Base-by-base conservation (phyloP, 2,797 vertebrate genomes). In the Paguma larvata region DNA sequence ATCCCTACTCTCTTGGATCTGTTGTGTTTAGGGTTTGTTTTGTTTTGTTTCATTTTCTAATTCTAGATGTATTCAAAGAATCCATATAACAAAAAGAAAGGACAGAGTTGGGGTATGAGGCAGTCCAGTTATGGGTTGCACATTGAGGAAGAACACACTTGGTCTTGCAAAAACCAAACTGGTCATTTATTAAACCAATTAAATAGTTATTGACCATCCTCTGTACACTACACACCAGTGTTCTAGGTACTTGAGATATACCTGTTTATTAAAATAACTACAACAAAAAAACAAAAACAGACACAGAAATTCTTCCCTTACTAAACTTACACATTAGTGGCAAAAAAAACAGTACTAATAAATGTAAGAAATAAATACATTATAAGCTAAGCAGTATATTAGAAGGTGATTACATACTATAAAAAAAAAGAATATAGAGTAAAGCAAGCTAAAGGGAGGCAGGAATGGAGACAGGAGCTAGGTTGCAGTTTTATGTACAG, bases 181-280 rank as follows among this genome's bases (percentile, higher is more conserved):
- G 13, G 16, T 51, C 14, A 34, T 19, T 65, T 72, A 79, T 80
- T 83, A 75, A 87, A 78, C 63, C 21, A 59, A 23, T 23, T 59
- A 83, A 96, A 95, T 19, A 95, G 79, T 68, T 62, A 89, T 3
- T 78, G 44, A 67, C 18, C 84, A 63, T 38, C 13, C 80, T 88
- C 83, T 91, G 38, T 51, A 51, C 0, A 38, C 32, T 59, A 92
- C 32, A 68, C 6, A 87, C 34, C 21, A 68, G 18, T 63, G 46
- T 89, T 94, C n/a, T 30, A 79, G 11, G 48, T 75, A 86, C 38
- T 78, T 94, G 63, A 86, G n/a, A 89, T n/a, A 78, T 0, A 63
- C 12, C 1, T 79, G 14, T 18, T 89, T 62, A 79, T 53, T 85
- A 90, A 62, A 93, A 80, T 77, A 67, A 86, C 5, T 18, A 78